Evolutionary conservation across 2,797 vertebrate species (phyloP).

Genomic region (Gymnocypris eckloni): DNA sequence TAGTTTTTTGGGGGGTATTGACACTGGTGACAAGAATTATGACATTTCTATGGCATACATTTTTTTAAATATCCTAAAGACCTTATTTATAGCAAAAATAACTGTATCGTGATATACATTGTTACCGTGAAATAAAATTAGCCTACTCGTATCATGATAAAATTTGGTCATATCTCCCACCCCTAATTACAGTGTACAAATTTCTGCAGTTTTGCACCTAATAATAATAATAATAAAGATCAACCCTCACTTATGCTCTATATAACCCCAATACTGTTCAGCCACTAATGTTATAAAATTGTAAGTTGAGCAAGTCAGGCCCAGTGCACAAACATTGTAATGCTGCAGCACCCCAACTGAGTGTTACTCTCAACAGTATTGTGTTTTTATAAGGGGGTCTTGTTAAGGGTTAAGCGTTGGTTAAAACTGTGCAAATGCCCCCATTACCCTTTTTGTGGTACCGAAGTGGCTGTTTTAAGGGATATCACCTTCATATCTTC

Average conservation of each 20-base stretch:
- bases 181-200: conserved; percentile 40
- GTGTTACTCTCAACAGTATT: conserved; percentile 44
- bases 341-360: conserved; percentile 15
- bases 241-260: conserved; percentile 26
- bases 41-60: too few species aligned
- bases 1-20: too few species aligned
- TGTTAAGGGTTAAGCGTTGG: conserved; percentile 61
- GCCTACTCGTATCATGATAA: too few species aligned
- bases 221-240: conserved; percentile 60
- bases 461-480: conserved; percentile 91
- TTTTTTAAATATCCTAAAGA: too few species aligned
- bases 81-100: too few species aligned
- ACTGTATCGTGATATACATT: too few species aligned
- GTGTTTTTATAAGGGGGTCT: conserved; percentile 42
- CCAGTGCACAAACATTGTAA: conserved; percentile 13
- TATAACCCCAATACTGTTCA: conserved; percentile 56
- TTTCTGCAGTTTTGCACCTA: conserved; percentile 37
- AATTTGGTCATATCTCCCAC: too few species aligned
- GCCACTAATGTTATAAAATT: conserved; percentile 49
- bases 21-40: too few species aligned
- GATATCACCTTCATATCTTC: conserved; percentile 99
- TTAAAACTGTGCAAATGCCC: conserved; percentile 82
- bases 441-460: conserved; percentile 78
- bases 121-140: too few species aligned
- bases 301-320: conserved; percentile 35